phyloP scores from a whole-genome alignment of 1,140 invertebrate species.

The Heliothis virescens region DNA sequence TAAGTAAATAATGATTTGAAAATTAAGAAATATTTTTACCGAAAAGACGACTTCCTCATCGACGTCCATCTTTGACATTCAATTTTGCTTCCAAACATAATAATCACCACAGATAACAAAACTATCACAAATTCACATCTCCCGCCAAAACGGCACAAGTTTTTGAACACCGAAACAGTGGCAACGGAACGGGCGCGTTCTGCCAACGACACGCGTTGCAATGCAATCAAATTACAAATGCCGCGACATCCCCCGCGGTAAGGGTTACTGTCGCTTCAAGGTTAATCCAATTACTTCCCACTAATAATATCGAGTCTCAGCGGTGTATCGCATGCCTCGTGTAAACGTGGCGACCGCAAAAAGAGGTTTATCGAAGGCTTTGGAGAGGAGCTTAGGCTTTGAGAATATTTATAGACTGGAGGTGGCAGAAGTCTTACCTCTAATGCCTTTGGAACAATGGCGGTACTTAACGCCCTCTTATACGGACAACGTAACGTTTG shows the following conservation, averaged over 20 bases:
- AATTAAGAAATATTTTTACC: conserved; percentile 47
- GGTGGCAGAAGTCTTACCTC: conserved; percentile 30
- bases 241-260: conserved; percentile 69
- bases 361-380: conserved; percentile 28
- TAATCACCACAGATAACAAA: conserved; percentile 3
- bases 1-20: no score
- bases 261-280: conserved; percentile 79
- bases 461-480: neutral
- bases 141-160: conserved; percentile 51
- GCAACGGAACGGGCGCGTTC: conserved; percentile 20
- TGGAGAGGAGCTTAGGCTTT: conserved; percentile 26
- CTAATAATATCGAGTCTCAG: conserved; percentile 67
- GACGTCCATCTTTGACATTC: conserved; percentile 78
- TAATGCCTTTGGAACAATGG: conserved; percentile 30
- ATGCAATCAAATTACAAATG: conserved; percentile 68
- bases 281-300: conserved; percentile 81
- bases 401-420: conserved; percentile 34
- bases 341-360: conserved; percentile 29
- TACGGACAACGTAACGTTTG: conserved; percentile 16
- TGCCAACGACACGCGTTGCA: conserved; percentile 60
- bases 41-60: conserved; percentile 56
- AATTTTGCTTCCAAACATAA: conserved; percentile 81
- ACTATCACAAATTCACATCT: conserved; percentile 40
- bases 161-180: conserved; percentile 2
- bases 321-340: conserved; percentile 21